Conservation (phyloP, 2,888 invertebrate species). For the Diaphora mendica region DNA sequence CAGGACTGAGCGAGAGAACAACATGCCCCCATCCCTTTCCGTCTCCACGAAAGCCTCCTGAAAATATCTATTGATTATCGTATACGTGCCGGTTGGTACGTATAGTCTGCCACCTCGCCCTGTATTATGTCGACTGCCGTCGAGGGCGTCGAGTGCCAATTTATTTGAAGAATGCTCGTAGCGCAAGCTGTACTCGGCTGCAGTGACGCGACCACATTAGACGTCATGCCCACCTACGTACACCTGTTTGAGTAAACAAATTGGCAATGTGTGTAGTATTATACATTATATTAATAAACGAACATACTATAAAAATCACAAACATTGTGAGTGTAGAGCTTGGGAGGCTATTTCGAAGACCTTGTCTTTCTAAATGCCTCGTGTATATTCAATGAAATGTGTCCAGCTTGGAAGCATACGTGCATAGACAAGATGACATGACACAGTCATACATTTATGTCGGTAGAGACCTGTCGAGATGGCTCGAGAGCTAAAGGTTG, state of each 20-base stretch:
- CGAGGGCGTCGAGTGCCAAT: slow-evolving; percentile 82
- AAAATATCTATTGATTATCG: slow-evolving; percentile 87
- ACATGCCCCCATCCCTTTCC: slow-evolving; percentile 68
- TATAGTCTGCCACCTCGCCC: slow-evolving; percentile 76
- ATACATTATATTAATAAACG: slow-evolving; percentile 58
- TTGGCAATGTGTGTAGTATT: slow-evolving; percentile 53
- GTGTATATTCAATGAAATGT: slow-evolving; percentile 25
- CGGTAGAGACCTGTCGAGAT: slow-evolving; percentile 72
- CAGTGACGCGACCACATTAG: slow-evolving; percentile 54
- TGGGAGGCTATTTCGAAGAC: slow-evolving; percentile 1
- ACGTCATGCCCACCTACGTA: slow-evolving; percentile 63
- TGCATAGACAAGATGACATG: slow-evolving; percentile 61
- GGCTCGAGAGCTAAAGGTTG: slow-evolving; percentile 76
- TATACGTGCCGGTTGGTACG: slow-evolving; percentile 78
- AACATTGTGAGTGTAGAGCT: slow-evolving; percentile 5
- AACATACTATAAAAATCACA: slow-evolving; percentile 42
- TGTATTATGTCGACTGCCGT: slow-evolving; percentile 75
- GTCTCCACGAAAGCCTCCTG: slow-evolving; percentile 84
- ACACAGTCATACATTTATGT: slow-evolving; percentile 64
- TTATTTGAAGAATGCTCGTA: slow-evolving; percentile 80
- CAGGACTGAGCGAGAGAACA: slow-evolving; percentile 73
- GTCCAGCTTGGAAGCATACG: slow-evolving; percentile 46
- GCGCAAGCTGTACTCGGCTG: slow-evolving; percentile 42
- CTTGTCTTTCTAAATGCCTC: slow-evolving; percentile 15
- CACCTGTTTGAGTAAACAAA: slow-evolving; percentile 56